Conservation (phyloP, 2,888 invertebrate species). For the Pocota personata region DNA sequence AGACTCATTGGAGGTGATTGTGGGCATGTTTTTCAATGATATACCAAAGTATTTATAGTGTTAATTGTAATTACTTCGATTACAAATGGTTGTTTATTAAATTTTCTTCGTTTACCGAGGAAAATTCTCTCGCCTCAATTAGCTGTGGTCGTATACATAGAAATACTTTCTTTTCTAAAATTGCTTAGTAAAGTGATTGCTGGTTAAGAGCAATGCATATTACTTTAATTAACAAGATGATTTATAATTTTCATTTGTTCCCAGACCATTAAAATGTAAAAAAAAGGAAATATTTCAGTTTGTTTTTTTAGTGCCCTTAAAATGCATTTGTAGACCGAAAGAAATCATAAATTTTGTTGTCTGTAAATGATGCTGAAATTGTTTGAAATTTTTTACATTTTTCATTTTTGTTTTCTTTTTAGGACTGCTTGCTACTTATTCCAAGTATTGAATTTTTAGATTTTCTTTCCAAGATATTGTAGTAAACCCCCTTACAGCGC, state of each 20-base stretch:
- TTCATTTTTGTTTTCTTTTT: too few species aligned
- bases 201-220: not conserved
- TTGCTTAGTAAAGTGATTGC: not conserved
- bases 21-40: not conserved
- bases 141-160: not conserved
- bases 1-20: conserved; percentile 14
- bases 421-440: too few species aligned
- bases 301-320: too few species aligned
- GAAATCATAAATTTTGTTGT: too few species aligned
- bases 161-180: conserved; percentile 6
- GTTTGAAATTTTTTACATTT: too few species aligned
- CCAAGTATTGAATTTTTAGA: too few species aligned
- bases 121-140: conserved; percentile 8
- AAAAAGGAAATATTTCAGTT: too few species aligned
- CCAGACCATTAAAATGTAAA: not conserved
- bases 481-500: too few species aligned
- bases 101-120: not conserved
- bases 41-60: not conserved
- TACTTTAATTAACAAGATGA: not conserved
- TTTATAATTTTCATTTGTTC: not conserved
- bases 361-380: too few species aligned
- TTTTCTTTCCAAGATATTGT: too few species aligned
- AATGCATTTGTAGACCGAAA: too few species aligned
- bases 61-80: conserved; percentile 23
- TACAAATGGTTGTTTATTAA: conserved; percentile 32